phyloP scores from a whole-genome alignment of 2,797 vertebrate genomes.

The Staurois parvus region DNA sequence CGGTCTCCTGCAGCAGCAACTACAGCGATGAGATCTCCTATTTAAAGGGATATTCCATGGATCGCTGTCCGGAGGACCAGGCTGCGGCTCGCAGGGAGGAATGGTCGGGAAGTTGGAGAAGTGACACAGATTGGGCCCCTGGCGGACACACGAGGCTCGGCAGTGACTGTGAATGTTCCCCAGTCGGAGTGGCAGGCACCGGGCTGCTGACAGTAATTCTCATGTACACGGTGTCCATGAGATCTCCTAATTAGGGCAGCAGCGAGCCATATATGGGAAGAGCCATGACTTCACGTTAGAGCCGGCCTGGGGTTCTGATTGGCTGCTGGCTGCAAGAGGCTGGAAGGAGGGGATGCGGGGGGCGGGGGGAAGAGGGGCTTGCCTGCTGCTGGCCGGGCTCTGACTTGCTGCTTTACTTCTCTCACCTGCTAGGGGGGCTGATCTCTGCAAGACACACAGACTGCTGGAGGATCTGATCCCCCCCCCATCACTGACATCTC shows the following conservation, averaged over 20 bases:
- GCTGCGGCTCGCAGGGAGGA: conserved; percentile 12
- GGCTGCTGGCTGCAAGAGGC: conserved; percentile 34
- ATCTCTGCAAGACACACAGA: too few species aligned
- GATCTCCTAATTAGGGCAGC: conserved; percentile 70
- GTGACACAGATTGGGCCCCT: conserved; percentile 6
- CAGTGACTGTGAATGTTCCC: conserved; percentile 9
- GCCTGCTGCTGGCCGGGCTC: conserved; percentile 10
- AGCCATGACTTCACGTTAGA: background rate
- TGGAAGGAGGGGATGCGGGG: conserved; percentile 46
- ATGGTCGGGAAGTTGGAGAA: conserved; percentile 15
- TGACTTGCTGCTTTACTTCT: too few species aligned
- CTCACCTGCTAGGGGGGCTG: conserved; percentile 5
- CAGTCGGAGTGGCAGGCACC: conserved; percentile 2
- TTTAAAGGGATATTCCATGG: too few species aligned
- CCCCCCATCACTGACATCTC: background rate
- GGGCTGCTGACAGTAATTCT: conserved; percentile 22
- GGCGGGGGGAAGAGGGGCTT: background rate
- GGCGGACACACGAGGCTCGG: background rate
- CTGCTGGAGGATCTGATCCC: conserved; percentile 25
- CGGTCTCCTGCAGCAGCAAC: too few species aligned
- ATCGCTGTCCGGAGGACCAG: background rate
- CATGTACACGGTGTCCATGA: conserved; percentile 51
- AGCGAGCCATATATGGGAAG: conserved; percentile 73
- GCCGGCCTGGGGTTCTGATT: conserved; percentile 17
- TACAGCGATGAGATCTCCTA: too few species aligned